phyloP scores from a whole-genome alignment of 2,113 vertebrate genomes.

The Glaucidium brasilianum region DNA sequence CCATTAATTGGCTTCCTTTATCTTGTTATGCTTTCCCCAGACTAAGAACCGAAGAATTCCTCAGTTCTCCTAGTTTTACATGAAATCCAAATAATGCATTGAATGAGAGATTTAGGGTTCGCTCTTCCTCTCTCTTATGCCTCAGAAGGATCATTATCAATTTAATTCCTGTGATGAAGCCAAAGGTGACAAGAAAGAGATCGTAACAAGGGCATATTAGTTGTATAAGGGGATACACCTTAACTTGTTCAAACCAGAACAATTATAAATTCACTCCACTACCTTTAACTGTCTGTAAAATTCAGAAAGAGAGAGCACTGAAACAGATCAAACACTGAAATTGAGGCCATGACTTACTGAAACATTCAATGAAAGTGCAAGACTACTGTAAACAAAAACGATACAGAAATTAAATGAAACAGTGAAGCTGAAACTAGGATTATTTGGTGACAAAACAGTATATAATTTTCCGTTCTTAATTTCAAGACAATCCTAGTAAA shows the following conservation, averaged over 20 bases:
- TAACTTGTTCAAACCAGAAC: not conserved
- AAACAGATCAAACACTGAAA: not conserved
- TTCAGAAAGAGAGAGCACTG: not conserved
- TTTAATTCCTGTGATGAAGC: not conserved
- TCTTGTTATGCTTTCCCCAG: not conserved
- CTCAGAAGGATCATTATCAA: not conserved
- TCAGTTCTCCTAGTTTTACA: not conserved
- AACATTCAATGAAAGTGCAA: not conserved
- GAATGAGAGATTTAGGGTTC: not conserved
- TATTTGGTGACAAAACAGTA: not conserved
- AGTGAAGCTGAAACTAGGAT: not conserved
- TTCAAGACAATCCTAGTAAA: not conserved
- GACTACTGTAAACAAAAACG: not conserved
- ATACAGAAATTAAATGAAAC: not conserved
- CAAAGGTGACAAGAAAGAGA: not conserved
- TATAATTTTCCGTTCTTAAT: not conserved
- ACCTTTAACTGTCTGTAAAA: not conserved
- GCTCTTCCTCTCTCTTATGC: not conserved
- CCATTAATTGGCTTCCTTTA: not conserved
- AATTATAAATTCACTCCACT: not conserved
- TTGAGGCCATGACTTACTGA: not conserved
- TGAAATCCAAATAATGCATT: not conserved
- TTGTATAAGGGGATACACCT: not conserved
- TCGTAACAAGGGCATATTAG: not conserved
- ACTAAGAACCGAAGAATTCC: not conserved